A percentile compares a stretch with the other conserved stretches of the same genome.
phyloP scores from a whole-genome alignment of 2,113 vertebrate genomes.

The Pipra filicauda region DNA sequence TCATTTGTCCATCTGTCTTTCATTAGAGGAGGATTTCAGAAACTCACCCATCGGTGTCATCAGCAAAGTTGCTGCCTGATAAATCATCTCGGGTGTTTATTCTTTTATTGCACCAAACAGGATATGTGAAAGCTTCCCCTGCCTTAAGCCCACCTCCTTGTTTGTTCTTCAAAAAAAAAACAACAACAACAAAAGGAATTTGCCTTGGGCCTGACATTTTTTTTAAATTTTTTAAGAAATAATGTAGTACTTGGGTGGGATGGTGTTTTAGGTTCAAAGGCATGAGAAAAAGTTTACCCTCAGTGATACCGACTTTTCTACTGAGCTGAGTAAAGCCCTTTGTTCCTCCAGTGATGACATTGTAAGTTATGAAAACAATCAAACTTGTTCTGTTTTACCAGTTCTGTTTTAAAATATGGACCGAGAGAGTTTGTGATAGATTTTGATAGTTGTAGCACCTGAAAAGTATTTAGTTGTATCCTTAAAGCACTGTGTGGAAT shows the following conservation, averaged over 20 bases:
- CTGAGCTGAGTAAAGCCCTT: neutral
- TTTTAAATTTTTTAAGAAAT: neutral
- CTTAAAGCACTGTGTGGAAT: neutral
- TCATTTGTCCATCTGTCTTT: conserved; percentile 78
- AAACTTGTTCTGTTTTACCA: neutral
- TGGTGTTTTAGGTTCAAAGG: neutral
- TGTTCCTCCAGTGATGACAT: neutral
- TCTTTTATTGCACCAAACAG: conserved; percentile 7
- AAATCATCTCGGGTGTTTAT: conserved; percentile 47
- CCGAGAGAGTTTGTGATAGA: neutral
- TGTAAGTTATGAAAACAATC: neutral
- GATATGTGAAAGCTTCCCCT: neutral
- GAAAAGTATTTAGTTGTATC: neutral
- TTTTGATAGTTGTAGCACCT: neutral
- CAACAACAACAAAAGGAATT: neutral
- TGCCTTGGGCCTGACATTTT: neutral
- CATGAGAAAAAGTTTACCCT: neutral
- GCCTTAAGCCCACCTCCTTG: neutral
- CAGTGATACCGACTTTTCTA: neutral
- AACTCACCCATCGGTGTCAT: conserved; percentile 69
- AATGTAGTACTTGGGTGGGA: neutral
- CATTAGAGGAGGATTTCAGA: conserved; percentile 73
- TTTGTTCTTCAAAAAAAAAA: neutral
- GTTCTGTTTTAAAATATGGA: neutral
- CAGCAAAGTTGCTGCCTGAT: conserved; percentile 47